These are phyloP conservation scores for Pempheris klunzingeri DNA, from an alignment of 2,797 vertebrate genomes.

Conservation along the genomic window DNA sequence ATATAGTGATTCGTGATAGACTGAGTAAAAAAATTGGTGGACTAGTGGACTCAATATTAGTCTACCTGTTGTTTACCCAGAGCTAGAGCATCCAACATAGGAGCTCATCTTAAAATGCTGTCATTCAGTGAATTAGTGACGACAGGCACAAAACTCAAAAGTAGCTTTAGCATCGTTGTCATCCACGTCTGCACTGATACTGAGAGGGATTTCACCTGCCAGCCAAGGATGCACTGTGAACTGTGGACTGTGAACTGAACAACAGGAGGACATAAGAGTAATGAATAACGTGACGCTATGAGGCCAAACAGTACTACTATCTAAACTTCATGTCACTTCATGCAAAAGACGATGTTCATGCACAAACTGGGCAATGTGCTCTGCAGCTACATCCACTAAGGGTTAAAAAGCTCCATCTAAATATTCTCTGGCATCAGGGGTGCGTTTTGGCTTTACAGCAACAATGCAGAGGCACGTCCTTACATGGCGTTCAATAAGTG, in stretches of 20 bases:
- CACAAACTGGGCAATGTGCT: neutral
- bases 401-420: slow-evolving; percentile 31
- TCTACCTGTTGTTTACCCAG: too few relatives aligned
- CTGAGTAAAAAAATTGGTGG: too few relatives aligned
- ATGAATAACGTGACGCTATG: neutral
- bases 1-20: too few relatives aligned
- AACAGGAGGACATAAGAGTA: neutral
- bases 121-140: neutral
- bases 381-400: slow-evolving; percentile 3
- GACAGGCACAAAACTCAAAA: neutral
- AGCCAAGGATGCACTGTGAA: neutral
- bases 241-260: neutral
- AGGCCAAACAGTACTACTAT: neutral
- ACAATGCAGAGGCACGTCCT: slow-evolving; percentile 59
- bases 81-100: neutral
- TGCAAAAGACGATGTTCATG: neutral
- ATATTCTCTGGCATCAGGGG: slow-evolving; percentile 28
- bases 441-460: slow-evolving; percentile 49
- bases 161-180: neutral
- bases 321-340: neutral
- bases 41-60: too few relatives aligned
- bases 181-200: neutral
- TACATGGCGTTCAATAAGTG: slow-evolving; percentile 57
- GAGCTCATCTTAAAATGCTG: neutral
- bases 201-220: neutral